These are phyloP conservation scores for Dromas ardeola DNA, from an alignment of 2,113 vertebrate genomes.

Conservation along the genomic window DNA sequence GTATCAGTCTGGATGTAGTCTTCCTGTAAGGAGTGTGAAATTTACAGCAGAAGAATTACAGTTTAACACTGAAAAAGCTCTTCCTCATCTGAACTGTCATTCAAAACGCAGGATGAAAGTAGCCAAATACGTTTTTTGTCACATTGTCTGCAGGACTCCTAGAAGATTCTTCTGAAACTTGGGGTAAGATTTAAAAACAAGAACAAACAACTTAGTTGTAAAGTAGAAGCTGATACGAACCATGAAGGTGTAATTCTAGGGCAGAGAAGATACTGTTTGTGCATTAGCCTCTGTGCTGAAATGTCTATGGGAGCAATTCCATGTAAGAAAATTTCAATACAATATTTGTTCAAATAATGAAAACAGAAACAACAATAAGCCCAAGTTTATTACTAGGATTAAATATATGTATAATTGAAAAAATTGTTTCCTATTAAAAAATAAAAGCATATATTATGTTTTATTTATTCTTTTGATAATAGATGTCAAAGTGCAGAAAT, in stretches of 20 bases:
- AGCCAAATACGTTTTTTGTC: not conserved
- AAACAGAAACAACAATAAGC: not conserved
- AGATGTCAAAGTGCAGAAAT: not conserved
- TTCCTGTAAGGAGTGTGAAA: not conserved
- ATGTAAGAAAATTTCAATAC: not conserved
- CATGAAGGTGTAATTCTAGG: not conserved
- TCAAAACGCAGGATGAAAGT: not conserved
- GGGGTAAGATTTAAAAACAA: conserved; percentile 2
- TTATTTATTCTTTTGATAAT: not conserved
- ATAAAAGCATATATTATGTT: not conserved
- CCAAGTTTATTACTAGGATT: not conserved
- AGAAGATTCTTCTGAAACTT: not conserved
- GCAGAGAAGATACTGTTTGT: not conserved
- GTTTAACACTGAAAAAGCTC: not conserved
- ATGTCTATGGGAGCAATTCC: not conserved
- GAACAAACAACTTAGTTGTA: not conserved
- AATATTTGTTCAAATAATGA: not conserved
- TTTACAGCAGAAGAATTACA: not conserved
- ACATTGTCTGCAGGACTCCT: not conserved
- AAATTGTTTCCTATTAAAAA: not conserved
- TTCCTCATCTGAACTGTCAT: not conserved
- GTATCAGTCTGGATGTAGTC: not conserved
- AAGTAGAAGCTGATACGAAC: not conserved
- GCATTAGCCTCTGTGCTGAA: not conserved
- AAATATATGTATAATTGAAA: not conserved